Conservation (phyloP, 2,888 invertebrate genomes). For the Nysson spinosus region DNA sequence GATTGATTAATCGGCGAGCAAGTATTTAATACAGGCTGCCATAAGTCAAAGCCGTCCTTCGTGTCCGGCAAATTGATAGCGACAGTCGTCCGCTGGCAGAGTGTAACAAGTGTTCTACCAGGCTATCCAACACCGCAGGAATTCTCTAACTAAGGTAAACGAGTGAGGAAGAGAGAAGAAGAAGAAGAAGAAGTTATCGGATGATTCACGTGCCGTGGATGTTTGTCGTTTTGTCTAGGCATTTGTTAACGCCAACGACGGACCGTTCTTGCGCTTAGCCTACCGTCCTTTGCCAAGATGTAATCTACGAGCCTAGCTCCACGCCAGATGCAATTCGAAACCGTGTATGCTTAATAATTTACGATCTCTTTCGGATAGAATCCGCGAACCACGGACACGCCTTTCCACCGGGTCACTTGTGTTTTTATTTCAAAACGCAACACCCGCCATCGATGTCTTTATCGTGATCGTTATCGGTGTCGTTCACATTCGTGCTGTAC, state of each 20-base stretch:
- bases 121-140: constrained; percentile 9
- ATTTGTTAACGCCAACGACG: constrained; percentile 62
- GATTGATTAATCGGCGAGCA: constrained; percentile 26
- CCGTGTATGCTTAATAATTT: constrained; percentile 40
- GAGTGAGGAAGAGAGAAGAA: background rate
- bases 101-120: constrained; percentile 43
- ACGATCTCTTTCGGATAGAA: constrained; percentile 6
- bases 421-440: constrained; percentile 16
- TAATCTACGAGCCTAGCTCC: constrained; percentile 43
- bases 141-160: background rate
- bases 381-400: constrained; percentile 31
- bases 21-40: constrained; percentile 18
- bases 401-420: constrained; percentile 27
- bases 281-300: constrained; percentile 60
- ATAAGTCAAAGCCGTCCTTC: constrained; percentile 35
- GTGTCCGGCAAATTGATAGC: constrained; percentile 46
- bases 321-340: constrained; percentile 45
- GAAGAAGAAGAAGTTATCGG: background rate
- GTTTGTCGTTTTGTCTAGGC: constrained; percentile 44
- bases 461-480: constrained; percentile 29
- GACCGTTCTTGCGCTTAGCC: constrained; percentile 51
- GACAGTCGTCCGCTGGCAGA: constrained; percentile 32
- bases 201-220: constrained; percentile 37
- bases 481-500: constrained; percentile 20
- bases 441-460: constrained; percentile 4